phyloP scores from a whole-genome alignment of 1,140 invertebrate species.

The Amphibalanus amphitrite region DNA sequence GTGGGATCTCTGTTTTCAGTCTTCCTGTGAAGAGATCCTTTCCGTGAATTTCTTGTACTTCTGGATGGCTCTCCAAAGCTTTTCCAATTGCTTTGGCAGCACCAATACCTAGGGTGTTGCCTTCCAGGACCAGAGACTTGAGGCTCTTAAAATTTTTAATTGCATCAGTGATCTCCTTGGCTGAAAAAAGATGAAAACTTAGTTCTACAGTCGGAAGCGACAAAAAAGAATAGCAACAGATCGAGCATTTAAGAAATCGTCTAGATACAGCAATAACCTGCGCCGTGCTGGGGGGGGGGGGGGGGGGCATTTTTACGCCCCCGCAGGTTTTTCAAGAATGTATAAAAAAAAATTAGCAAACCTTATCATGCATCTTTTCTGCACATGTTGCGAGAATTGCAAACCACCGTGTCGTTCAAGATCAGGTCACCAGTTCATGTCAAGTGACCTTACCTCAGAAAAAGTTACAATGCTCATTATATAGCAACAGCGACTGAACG shows the following conservation, averaged over 20 bases:
- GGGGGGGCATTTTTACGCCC: too few relatives aligned
- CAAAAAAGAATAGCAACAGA: slow-evolving; percentile 6
- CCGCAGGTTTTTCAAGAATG: slow-evolving; percentile 5
- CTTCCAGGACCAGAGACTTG: slow-evolving; percentile 59
- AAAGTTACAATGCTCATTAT: too few relatives aligned
- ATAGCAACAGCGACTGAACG: too few relatives aligned
- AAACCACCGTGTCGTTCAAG: background rate
- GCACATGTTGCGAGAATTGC: too few relatives aligned
- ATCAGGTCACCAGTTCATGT: too few relatives aligned
- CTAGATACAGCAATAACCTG: slow-evolving; percentile 11
- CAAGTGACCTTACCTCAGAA: too few relatives aligned
- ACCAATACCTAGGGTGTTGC: slow-evolving; percentile 79
- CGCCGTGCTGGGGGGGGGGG: too few relatives aligned
- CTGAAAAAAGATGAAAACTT: slow-evolving; percentile 19
- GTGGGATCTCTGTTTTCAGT: slow-evolving; percentile 86
- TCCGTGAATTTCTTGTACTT: slow-evolving; percentile 69
- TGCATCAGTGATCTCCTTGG: slow-evolving; percentile 40
- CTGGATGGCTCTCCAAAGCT: slow-evolving; percentile 50
- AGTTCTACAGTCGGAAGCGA: background rate
- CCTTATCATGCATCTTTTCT: too few relatives aligned
- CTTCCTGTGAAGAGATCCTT: slow-evolving; percentile 93
- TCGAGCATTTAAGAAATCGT: slow-evolving; percentile 13
- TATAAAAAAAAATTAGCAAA: slow-evolving; percentile 8
- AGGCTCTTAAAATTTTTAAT: slow-evolving; percentile 42
- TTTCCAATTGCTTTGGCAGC: slow-evolving; percentile 69